Evolutionary conservation across 2,888 invertebrate genomes (phyloP).

Genomic region (Boloria euphrosyne): DNA sequence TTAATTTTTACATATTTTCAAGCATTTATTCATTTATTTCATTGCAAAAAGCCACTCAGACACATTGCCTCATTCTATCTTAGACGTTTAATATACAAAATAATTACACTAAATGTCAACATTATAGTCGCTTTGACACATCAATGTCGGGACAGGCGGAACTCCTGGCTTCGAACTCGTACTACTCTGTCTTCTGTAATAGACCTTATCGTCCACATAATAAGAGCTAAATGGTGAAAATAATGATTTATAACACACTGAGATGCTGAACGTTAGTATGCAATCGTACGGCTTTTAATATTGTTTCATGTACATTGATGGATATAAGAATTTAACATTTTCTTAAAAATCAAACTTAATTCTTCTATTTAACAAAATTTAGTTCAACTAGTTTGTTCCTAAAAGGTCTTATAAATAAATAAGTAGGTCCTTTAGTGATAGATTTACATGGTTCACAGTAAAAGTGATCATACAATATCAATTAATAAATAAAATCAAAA

Average conservation of each 20-base stretch:
- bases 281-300: constrained; percentile 27
- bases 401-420: too few relatives aligned
- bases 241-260: constrained; percentile 40
- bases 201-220: constrained; percentile 25
- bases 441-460: too few relatives aligned
- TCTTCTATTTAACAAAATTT: neutral
- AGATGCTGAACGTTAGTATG: constrained; percentile 42
- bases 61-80: neutral
- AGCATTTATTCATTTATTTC: neutral
- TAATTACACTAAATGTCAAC: constrained; percentile 11
- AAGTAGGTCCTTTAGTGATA: too few relatives aligned
- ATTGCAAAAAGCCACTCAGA: neutral
- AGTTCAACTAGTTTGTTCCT: too few relatives aligned
- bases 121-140: constrained; percentile 47
- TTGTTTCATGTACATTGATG: constrained; percentile 48
- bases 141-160: constrained; percentile 68
- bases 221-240: constrained; percentile 40
- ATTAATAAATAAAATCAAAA: too few relatives aligned
- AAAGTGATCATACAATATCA: too few relatives aligned
- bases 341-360: too few relatives aligned
- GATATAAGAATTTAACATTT: constrained; percentile 22
- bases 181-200: constrained; percentile 30
- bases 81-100: neutral
- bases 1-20: too few relatives aligned
- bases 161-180: constrained; percentile 53